Conservation (phyloP, 2,113 vertebrate genomes). For the Mormyrus lacerda region DNA sequence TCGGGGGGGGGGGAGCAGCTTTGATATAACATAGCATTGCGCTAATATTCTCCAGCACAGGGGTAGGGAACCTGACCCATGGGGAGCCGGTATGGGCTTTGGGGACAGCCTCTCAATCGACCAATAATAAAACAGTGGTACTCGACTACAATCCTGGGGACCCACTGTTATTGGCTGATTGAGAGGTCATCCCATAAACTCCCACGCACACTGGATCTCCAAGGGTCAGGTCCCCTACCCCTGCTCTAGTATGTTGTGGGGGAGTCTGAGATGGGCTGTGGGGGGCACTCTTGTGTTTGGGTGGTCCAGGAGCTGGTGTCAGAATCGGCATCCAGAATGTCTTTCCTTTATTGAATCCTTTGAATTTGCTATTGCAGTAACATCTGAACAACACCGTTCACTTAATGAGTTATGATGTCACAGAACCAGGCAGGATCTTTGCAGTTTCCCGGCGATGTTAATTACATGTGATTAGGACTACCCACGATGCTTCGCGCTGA, state of each 20-base stretch:
- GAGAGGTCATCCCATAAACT: neutral
- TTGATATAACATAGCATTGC: neutral
- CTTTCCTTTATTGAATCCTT: neutral
- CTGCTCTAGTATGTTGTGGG: neutral
- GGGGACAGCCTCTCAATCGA: neutral
- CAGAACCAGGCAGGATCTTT: neutral
- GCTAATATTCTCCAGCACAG: neutral
- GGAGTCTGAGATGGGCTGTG: neutral
- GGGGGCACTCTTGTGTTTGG: neutral
- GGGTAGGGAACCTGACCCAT: no score
- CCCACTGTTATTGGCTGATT: neutral
- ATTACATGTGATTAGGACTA: neutral
- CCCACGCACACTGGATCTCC: neutral
- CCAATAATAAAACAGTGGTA: neutral
- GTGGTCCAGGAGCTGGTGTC: neutral
- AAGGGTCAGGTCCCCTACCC: neutral
- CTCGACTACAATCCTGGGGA: neutral
- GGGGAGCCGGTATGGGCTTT: neutral
- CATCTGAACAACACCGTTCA: neutral
- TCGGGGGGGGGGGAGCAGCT: no score
- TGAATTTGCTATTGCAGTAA: neutral
- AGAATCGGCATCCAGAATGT: neutral
- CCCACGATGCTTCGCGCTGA: neutral
- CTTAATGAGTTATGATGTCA: neutral
- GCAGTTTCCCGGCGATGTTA: neutral